Evolutionary conservation across 1,140 invertebrate species (phyloP).

Genomic region (Portunus trituberculatus): DNA sequence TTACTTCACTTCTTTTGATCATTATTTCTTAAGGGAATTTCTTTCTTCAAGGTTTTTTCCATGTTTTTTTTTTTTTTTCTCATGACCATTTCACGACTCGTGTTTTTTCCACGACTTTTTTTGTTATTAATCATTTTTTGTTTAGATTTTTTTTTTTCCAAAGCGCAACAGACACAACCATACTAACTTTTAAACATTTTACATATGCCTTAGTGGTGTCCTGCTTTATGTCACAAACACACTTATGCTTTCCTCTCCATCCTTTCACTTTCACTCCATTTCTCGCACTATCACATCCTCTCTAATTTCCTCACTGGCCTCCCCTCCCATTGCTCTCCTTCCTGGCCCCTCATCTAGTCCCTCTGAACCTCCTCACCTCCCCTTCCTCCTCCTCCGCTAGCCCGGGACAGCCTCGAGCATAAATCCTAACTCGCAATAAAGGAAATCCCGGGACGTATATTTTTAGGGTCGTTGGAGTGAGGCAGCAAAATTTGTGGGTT

Average conservation of each 20-base stretch:
- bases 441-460: slow-evolving; percentile 9
- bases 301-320: neutral
- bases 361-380: neutral
- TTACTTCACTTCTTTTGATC: no score
- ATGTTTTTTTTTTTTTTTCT: no score
- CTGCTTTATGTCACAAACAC: neutral
- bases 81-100: no score
- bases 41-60: no score
- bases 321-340: neutral
- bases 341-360: neutral
- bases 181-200: no score
- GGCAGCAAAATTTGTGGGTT: neutral
- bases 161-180: no score
- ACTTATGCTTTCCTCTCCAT: neutral
- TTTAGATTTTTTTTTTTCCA: no score
- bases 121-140: no score
- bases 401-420: neutral
- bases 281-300: neutral
- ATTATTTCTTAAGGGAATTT: no score
- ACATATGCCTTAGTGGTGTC: no score
- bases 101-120: no score
- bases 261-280: neutral
- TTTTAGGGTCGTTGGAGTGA: slow-evolving; percentile 28
- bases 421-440: neutral
- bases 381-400: neutral